phyloP scores from a whole-genome alignment of 2,797 vertebrate genomes.

The Cossypha niveicapilla region DNA sequence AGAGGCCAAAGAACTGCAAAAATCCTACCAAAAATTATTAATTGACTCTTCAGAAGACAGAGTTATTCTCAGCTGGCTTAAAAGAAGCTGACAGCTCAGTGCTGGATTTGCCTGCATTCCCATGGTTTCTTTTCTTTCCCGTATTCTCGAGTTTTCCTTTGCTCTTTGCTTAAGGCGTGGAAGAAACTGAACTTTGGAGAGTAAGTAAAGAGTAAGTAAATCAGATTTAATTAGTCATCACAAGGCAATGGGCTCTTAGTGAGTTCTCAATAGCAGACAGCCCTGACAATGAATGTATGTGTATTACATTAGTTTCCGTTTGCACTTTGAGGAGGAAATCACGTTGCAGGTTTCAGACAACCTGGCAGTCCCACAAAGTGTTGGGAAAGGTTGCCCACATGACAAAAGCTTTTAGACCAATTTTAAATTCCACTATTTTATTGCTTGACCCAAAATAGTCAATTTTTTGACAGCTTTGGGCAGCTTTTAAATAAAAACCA shows the following conservation, averaged over 20 bases:
- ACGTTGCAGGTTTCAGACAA: background rate
- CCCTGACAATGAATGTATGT: background rate
- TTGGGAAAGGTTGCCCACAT: background rate
- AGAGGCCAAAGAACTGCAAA: background rate
- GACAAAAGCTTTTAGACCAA: background rate
- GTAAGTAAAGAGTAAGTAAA: conserved; percentile 34
- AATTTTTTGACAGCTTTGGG: background rate
- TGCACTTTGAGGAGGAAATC: conserved; percentile 19
- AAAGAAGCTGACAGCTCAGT: background rate
- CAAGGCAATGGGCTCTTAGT: background rate
- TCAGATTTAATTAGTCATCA: conserved; percentile 27
- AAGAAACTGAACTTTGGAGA: conserved; percentile 26
- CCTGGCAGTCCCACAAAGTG: background rate
- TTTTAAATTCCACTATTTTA: background rate
- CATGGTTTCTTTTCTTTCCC: background rate
- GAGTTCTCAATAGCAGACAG: background rate
- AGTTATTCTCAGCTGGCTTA: background rate
- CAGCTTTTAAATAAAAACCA: background rate
- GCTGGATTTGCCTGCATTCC: background rate
- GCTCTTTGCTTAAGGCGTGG: conserved; percentile 13
- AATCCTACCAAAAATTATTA: background rate
- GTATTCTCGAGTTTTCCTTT: background rate
- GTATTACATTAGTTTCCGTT: background rate
- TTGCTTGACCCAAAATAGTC: background rate
- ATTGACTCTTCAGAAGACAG: background rate